Evolutionary conservation across 2,888 invertebrate genomes (phyloP), one percentile per base, ranked within the genome.

Genomic region (Schizotus pectinicornis): DNA sequence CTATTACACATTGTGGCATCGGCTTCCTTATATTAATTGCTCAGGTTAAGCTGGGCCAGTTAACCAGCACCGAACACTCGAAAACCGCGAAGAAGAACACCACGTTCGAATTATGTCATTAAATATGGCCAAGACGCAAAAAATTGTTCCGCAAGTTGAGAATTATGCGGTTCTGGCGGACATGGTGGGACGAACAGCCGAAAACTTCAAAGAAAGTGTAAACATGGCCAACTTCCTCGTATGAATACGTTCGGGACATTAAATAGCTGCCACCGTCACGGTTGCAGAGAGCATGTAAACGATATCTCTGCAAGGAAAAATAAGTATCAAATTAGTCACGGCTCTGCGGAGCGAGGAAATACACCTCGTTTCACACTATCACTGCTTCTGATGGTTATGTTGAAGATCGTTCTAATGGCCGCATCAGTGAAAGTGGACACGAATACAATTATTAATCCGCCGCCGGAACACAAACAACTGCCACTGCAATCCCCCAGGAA

Each of bases 341-440:
- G 74, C 62, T 61, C 69, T 63, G 59, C 73, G 74, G 70, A 77
- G 77, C 78, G 74, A 69, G 76, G 77, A 76, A 77, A 75, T 73
- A 77, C 76, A 77, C 76, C 78, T 78, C 77, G 77, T 74, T 77
- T 77, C 77, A 75, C 77, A 76, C 77, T 76, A 74, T 73, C 75
- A 70, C 72, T 68, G 72, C 71, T 70, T 65, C 71, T 67, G 69
- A 68, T 69, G 67, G 67, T 67, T 66, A 62, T 63, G 66, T 61
- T 64, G 48, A 52, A 63, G 65, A 65, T 62, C 39, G 60, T 59
- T 56, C 56, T 56, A 59, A 59, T 59, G 56, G 59, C 47, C 43
- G 56, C 59, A 55, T 56, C 56, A 56, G 59, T 59, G 59, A 59
- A 59, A 59, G 59, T 59, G 56, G 51, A 52, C 59, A 56, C 50